These are phyloP conservation scores for Sebastolobus altivelis DNA, from an alignment of 2,797 vertebrate species.

Conservation along the genomic window DNA sequence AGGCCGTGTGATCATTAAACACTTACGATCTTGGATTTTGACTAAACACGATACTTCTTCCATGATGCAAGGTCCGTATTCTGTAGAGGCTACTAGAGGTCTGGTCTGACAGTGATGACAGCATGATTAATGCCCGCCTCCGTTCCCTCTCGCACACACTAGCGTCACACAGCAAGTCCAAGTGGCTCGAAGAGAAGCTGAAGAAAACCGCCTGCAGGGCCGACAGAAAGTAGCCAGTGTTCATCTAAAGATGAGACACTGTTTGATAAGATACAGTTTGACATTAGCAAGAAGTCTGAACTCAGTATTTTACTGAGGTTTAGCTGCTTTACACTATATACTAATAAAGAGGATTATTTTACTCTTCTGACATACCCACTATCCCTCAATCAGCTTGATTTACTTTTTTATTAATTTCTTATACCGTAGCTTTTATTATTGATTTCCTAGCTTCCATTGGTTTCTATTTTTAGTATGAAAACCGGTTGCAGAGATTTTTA, in stretches of 20 bases:
- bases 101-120: slow-evolving; percentile 78
- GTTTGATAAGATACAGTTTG: slow-evolving; percentile 11
- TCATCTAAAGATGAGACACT: slow-evolving; percentile 40
- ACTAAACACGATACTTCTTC: slow-evolving; percentile 55
- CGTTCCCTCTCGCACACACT: slow-evolving; percentile 61
- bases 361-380: not conserved
- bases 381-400: not conserved
- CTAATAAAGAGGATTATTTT: no score
- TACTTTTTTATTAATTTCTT: not conserved
- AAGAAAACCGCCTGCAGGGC: slow-evolving; percentile 51
- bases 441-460: not conserved
- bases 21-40: slow-evolving; percentile 42
- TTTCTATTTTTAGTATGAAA: not conserved
- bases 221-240: slow-evolving; percentile 36
- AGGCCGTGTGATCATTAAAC: slow-evolving; percentile 50
- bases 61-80: slow-evolving; percentile 62
- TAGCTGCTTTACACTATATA: not conserved
- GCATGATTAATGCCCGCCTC: slow-evolving; percentile 81
- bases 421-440: not conserved
- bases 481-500: not conserved
- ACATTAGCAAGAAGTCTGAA: not conserved
- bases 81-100: slow-evolving; percentile 45
- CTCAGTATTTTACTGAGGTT: not conserved
- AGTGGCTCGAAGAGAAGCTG: slow-evolving; percentile 51
- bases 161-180: slow-evolving; percentile 50